Evolutionary conservation across 1,140 invertebrate species (phyloP).

Genomic region (Sarcophaga peregrina): DNA sequence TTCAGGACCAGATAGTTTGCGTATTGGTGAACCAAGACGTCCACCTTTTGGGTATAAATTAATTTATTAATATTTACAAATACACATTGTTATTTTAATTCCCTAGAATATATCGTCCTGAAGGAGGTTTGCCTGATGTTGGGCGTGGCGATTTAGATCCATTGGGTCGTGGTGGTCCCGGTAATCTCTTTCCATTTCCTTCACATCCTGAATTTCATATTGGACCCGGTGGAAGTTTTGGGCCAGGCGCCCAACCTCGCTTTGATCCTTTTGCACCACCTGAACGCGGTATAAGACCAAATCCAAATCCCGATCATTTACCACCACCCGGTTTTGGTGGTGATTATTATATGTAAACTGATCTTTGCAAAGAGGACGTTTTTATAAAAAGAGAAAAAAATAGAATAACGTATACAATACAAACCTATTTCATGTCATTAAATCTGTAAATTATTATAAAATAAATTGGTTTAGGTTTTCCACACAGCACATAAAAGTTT

Average conservation of each 20-base stretch:
- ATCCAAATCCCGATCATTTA: constrained; percentile 79
- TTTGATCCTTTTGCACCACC: constrained; percentile 86
- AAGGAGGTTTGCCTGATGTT: constrained; percentile 68
- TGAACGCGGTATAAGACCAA: constrained; percentile 62
- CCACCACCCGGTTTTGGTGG: constrained; percentile 68
- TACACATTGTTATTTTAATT: background rate
- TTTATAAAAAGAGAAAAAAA: background rate
- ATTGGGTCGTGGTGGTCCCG: constrained; percentile 72
- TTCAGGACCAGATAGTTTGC: constrained; percentile 50
- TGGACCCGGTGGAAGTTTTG: constrained; percentile 41
- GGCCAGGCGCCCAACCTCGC: constrained; percentile 71
- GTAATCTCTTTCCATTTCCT: constrained; percentile 78
- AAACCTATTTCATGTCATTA: too few species aligned
- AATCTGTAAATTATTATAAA: too few species aligned
- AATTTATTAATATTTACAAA: background rate
- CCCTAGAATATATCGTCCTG: constrained; percentile 43
- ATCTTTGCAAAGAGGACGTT: background rate
- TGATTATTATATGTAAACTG: constrained; percentile 51
- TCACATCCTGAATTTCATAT: constrained; percentile 52
- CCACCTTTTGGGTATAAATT: constrained; percentile 28
- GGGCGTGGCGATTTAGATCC: constrained; percentile 82
- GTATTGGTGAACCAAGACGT: constrained; percentile 54
- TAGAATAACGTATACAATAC: too few species aligned
- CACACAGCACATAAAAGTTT: too few species aligned
- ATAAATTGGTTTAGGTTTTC: too few species aligned